A percentile compares a stretch with the other conserved stretches of the same genome.
phyloP scores from a whole-genome alignment of 2,113 vertebrate genomes.

The Macheiramphus alcinus region DNA sequence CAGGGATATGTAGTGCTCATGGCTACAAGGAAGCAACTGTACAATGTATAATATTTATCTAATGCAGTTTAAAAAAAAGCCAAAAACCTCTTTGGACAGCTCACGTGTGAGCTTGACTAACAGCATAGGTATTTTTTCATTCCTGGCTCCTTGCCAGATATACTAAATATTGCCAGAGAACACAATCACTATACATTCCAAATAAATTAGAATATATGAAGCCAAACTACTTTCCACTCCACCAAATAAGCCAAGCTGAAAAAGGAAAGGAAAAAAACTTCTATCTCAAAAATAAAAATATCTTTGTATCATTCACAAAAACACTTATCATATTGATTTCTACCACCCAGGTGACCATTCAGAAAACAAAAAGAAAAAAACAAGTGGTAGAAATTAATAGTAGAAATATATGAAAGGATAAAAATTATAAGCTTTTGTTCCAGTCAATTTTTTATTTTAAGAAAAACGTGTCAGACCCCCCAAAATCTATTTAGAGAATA shows the following conservation, averaged over 20 bases:
- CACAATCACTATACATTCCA: background rate
- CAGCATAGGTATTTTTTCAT: background rate
- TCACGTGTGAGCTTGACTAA: background rate
- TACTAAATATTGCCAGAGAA: background rate
- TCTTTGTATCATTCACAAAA: background rate
- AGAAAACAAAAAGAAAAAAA: background rate
- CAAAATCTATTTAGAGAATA: background rate
- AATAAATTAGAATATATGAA: background rate
- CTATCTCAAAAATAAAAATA: background rate
- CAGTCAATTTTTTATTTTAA: background rate
- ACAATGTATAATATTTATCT: background rate
- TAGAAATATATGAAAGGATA: background rate
- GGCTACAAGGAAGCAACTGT: background rate
- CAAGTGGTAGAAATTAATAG: background rate
- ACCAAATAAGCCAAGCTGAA: background rate
- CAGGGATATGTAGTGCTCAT: background rate
- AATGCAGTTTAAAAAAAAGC: background rate
- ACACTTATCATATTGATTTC: background rate
- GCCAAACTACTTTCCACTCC: background rate
- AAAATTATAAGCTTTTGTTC: background rate
- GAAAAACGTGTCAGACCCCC: fast-evolving
- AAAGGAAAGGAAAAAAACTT: background rate
- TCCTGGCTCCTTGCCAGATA: background rate
- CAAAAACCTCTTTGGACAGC: background rate
- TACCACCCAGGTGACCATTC: background rate